These are phyloP conservation scores for Pangasianodon gigas DNA, from an alignment of 2,113 vertebrate species.

Conservation along the genomic window DNA sequence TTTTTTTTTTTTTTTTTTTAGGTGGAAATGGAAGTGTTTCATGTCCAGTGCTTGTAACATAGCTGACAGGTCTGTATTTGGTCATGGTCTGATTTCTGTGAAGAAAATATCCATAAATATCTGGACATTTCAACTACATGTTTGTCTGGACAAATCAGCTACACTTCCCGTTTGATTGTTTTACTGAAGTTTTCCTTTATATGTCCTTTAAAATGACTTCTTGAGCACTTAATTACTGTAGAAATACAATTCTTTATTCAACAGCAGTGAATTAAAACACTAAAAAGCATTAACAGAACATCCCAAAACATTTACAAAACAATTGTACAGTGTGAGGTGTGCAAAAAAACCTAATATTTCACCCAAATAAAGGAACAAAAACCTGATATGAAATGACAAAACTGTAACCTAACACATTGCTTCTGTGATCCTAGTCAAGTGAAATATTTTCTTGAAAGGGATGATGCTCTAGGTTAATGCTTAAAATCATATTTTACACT, in stretches of 20 bases:
- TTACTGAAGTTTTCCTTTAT: neutral
- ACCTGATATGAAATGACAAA: constrained; percentile 6
- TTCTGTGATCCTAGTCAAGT: constrained; percentile 23
- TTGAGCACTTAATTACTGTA: neutral
- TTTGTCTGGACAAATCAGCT: neutral
- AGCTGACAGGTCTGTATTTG: neutral
- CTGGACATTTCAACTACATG: neutral
- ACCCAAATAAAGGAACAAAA: neutral
- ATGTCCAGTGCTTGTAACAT: neutral
- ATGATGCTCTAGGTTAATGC: neutral
- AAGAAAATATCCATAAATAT: neutral
- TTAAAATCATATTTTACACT: constrained; percentile 8
- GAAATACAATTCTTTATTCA: constrained; percentile 35
- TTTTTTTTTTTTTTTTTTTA: neutral
- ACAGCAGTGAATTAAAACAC: constrained; percentile 24
- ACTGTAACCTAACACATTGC: constrained; percentile 39
- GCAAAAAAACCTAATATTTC: neutral
- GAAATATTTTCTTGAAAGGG: neutral
- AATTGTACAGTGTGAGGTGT: neutral
- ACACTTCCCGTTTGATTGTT: neutral
- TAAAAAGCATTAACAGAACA: constrained; percentile 31
- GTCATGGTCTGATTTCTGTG: neutral
- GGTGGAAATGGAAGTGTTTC: neutral
- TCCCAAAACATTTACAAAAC: constrained; percentile 8
- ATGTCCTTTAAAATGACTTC: neutral